Evolutionary conservation across 2,797 vertebrate species (phyloP).

Genomic region (Scomberomorus guttatus): DNA sequence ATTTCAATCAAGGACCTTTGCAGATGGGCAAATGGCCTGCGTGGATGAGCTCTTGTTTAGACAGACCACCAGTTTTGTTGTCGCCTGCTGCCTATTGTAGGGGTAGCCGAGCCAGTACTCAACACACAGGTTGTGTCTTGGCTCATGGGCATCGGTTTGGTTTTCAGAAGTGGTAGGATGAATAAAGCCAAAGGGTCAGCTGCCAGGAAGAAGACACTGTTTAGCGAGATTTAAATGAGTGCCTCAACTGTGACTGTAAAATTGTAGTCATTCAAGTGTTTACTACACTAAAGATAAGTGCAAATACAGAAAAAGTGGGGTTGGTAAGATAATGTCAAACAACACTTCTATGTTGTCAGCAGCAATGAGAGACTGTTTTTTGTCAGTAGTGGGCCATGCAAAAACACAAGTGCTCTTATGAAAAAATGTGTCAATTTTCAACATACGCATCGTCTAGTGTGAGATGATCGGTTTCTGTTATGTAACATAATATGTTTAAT

Average conservation of each 20-base stretch:
- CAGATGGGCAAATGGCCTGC: conserved; percentile 70
- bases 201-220: conserved; percentile 12
- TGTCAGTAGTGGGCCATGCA: conserved; percentile 46
- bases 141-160: conserved; percentile 31
- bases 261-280: conserved; percentile 10
- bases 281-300: conserved; percentile 1
- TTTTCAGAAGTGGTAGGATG: conserved; percentile 25
- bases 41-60: conserved; percentile 53
- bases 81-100: conserved; percentile 44
- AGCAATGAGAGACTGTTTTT: not conserved
- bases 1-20: conserved; percentile 81
- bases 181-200: not conserved
- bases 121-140: conserved; percentile 48
- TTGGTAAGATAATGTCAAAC: conserved; percentile 24
- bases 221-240: conserved; percentile 35
- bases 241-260: conserved; percentile 23
- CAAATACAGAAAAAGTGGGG: conserved; percentile 3
- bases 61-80: conserved; percentile 39
- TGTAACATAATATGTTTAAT: not conserved
- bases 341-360: conserved; percentile 20
- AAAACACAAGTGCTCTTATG: conserved; percentile 20
- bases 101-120: conserved; percentile 18
- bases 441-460: not conserved
- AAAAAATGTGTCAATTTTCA: conserved; percentile 2
- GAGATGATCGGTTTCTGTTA: not conserved